Base-by-base conservation (phyloP, 2,113 vertebrate species). In the Oreamnos americanus region DNA sequence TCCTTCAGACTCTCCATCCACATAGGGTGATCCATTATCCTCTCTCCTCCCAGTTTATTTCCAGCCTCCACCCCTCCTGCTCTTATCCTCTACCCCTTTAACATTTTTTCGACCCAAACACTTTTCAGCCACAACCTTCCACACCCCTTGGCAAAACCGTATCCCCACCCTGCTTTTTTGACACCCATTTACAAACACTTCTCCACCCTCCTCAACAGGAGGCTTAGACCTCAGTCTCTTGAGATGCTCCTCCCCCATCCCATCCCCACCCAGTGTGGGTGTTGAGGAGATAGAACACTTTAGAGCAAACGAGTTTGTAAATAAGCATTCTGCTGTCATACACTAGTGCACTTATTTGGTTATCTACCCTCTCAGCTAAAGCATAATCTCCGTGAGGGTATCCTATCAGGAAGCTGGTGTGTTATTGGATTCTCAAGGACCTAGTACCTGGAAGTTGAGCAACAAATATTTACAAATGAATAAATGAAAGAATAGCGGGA, bases 101-200 rank as follows among this genome's bases (percentile, higher is more conserved):
- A 96, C 60, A 90, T 21, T 82, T 79, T 58, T 97, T 79, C 94
- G 74, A 49, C 67, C 95, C 55, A 92, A 58, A 92, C 83, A 49
- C 36, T 92, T 88, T 78, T 97, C 93, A 97, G 86, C 91, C 89
- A 91, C 93, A 92, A 26, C 74, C 95, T 60, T 98, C 87, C 86
- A 96, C 94, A 95, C 94, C 58, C 71, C n/a, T 83, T 19, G 49
- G 36, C 74, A 58, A 91, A 96, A 51, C 71, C 1, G 9, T 39
- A 25, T 98, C 95, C 94, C 96, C 76, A 93, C 97, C 97, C 93
- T 64, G 90, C n/a, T 57, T 87, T 96, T 97, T 94, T 96, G 92
- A 97, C 97, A 97, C 95, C 85, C 91, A 47, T 51, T 36, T 60
- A 71, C 83, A 95, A 89, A 94, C 58, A 97, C 86, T 57, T 94